These are phyloP conservation scores for Synergus japonicus DNA, from an alignment of 2,888 invertebrate genomes.

Conservation along the genomic window DNA sequence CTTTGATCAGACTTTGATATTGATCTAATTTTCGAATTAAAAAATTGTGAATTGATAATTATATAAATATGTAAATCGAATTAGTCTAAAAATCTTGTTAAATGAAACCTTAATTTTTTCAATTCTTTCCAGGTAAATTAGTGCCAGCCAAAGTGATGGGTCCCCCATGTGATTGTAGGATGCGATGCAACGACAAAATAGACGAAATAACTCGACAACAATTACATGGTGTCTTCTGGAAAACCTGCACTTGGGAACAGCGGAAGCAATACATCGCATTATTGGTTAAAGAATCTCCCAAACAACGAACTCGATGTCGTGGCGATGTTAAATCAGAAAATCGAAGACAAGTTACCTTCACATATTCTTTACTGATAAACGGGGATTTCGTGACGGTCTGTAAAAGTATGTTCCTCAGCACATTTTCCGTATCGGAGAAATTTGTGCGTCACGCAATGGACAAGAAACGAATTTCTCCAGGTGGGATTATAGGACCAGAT, in stretches of 20 bases:
- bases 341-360: constrained; percentile 64
- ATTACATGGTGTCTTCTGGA: constrained; percentile 65
- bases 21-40: neutral
- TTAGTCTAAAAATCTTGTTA: too few species aligned
- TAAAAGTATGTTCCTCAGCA: constrained; percentile 68
- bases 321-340: constrained; percentile 60
- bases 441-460: constrained; percentile 66
- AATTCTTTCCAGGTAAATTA: constrained; percentile 57
- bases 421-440: constrained; percentile 66
- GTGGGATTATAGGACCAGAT: constrained; percentile 64
- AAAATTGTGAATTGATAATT: too few species aligned
- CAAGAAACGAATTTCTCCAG: constrained; percentile 63
- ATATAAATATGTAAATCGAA: too few species aligned
- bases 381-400: constrained; percentile 64
- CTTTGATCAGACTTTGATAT: neutral
- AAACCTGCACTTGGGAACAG: constrained; percentile 64
- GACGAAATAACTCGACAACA: constrained; percentile 61
- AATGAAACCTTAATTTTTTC: neutral
- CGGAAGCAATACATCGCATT: constrained; percentile 65
- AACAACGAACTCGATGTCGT: constrained; percentile 63
- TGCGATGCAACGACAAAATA: constrained; percentile 64
- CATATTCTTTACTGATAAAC: constrained; percentile 62
- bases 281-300: constrained; percentile 66
- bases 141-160: constrained; percentile 67
- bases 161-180: constrained; percentile 65